These are phyloP conservation scores for Cylloceria caligata DNA, from an alignment of 2,888 invertebrate genomes.

Conservation along the genomic window DNA sequence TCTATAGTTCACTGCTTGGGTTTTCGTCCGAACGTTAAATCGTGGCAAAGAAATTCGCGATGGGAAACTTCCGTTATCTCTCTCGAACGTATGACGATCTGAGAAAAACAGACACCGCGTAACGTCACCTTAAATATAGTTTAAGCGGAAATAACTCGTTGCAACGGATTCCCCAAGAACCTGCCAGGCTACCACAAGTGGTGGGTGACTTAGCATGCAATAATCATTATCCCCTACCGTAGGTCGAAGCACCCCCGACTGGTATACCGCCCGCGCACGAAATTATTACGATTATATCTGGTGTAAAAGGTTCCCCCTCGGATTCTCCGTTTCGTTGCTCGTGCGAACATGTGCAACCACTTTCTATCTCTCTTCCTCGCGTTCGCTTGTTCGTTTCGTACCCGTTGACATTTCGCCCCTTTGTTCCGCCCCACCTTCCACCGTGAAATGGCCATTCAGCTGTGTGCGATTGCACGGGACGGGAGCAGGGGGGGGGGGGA, in stretches of 20 bases:
- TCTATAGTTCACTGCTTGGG: too few species aligned
- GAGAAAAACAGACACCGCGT: too few species aligned
- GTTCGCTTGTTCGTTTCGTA: conserved; percentile 40
- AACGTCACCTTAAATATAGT: not conserved
- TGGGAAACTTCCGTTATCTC: too few species aligned
- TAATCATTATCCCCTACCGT: conserved; percentile 68
- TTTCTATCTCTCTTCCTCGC: conserved; percentile 43
- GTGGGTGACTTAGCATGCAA: conserved; percentile 53
- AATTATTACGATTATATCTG: conserved; percentile 80
- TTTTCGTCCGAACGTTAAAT: too few species aligned
- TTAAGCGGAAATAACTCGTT: conserved; percentile 18
- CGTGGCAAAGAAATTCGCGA: too few species aligned
- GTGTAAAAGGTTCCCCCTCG: conserved; percentile 71
- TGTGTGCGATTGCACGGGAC: conserved; percentile 73
- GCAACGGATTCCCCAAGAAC: conserved; percentile 38
- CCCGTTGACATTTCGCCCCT: conserved; percentile 75
- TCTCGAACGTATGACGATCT: too few species aligned
- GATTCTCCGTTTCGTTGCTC: conserved; percentile 36
- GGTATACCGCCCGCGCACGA: conserved; percentile 66
- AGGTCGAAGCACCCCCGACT: too few species aligned
- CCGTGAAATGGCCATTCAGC: conserved; percentile 80
- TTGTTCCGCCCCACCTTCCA: conserved; percentile 74
- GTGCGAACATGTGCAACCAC: conserved; percentile 61
- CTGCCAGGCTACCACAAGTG: conserved; percentile 33
- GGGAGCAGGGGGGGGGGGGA: conserved; percentile 56